Evolutionary conservation across 2,888 invertebrate species (phyloP), one percentile per base, ranked within the genome.

Genomic region (Zaprionus lineosus): DNA sequence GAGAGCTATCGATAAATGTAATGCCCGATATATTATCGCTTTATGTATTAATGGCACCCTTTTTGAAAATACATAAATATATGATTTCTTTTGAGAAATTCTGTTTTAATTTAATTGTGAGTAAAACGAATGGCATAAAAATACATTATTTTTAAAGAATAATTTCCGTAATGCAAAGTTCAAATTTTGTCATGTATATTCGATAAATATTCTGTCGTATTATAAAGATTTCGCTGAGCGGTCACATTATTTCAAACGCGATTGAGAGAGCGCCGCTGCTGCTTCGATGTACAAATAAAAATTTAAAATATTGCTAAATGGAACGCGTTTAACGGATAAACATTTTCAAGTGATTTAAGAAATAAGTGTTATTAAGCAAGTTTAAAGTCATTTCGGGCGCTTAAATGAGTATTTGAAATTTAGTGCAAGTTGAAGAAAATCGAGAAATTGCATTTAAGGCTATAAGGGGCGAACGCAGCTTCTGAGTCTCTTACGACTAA

Each of bases 301-400:
- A 57, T 79, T 77, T 84, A 52, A 81, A 84, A 57, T 41, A 68
- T 36, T 59, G 18, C 41, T 59, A 55, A 73, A 48, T 53, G 68
- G 59, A 81, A 57, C 70, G 71, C 62, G 48, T 34, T 67, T 56
- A 64, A 70, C 69, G 79, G 73, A 41, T 46, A 66, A 66, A 50
- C 34, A 24, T 24, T 48, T 55, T 37, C 33, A 51, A 46, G 50
- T 56, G 37, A 53, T 44, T 70, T 53, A 58, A 60, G 52, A 7
- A 5, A 40, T 48, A 43, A 58, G 56, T 58, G 43, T 28, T 33
- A 28, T 9, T 46, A 39, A 1, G 3, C 14, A 66, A 11, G 28
- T 15, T 2, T 5, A 43, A 55, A 41, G 33, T 6, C 39, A 40
- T n/a, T n/a, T n/a, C n/a, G 24, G 18, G 36, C 26, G 19, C 9